Percentiles rank a stretch among this genome's conserved stretches.
These are phyloP conservation scores for Orius insidiosus DNA, from an alignment of 1,140 invertebrate genomes.

Conservation along the genomic window DNA sequence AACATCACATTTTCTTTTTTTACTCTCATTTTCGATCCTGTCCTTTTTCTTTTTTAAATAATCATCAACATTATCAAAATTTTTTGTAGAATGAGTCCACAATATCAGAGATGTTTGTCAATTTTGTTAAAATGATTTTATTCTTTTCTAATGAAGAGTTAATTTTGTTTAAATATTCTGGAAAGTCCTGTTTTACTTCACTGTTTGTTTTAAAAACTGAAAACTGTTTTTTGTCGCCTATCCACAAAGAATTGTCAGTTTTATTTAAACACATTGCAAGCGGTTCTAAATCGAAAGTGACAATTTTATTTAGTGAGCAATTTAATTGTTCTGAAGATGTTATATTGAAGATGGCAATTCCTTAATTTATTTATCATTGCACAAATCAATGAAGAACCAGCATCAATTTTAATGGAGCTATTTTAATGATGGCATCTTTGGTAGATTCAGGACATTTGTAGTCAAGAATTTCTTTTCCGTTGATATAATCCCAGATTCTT, in stretches of 20 bases:
- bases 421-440: slow-evolving; percentile 16
- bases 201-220: too few relatives aligned
- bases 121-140: too few relatives aligned
- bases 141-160: too few relatives aligned
- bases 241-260: too few relatives aligned
- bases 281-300: too few relatives aligned
- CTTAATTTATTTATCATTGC: slow-evolving; percentile 29
- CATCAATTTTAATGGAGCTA: slow-evolving; percentile 28
- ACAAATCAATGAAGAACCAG: slow-evolving; percentile 26
- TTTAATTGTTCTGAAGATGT: too few relatives aligned
- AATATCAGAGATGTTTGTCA: neutral
- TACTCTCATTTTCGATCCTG: slow-evolving; percentile 12
- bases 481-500: slow-evolving; percentile 49
- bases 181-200: too few relatives aligned
- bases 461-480: slow-evolving; percentile 32
- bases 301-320: too few relatives aligned
- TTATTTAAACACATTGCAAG: too few relatives aligned
- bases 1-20: too few relatives aligned
- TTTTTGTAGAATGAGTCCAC: slow-evolving; percentile 17
- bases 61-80: slow-evolving; percentile 20
- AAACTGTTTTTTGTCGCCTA: too few relatives aligned
- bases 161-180: too few relatives aligned
- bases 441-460: slow-evolving; percentile 20
- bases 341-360: neutral
- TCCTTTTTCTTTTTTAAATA: slow-evolving; percentile 18